Base-by-base conservation (phyloP, 2,113 vertebrate species). In the Misgurnus mizolepis region DNA sequence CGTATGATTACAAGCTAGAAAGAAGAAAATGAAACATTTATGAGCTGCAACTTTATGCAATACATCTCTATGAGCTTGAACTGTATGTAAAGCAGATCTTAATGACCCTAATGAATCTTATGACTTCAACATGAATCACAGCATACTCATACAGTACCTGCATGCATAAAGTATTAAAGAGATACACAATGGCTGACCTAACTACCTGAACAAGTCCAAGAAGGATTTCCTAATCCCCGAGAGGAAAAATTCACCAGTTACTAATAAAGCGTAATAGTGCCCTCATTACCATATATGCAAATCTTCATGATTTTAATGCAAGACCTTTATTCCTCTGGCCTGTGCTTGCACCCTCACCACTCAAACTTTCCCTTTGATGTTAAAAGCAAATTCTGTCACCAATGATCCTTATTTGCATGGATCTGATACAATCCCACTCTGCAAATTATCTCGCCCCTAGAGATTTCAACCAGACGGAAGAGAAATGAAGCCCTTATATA, bases 271-370 rank as follows among this genome's bases (percentile, higher is more conserved):
- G 88, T 87, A 89, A 89, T 88, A 88, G 90, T 76, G 84, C 69
- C 80, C 53, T 70, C 41, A 91, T 92, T 92, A 90, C 88, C 90
- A 91, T 92, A 90, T 89, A 92, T 93, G 91, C 83, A 91, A 92
- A 92, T 91, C 49, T 27, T 82, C 56, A 81, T 86, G 80, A 87
- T 90, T 90, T 85, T 86, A 86, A 88, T 88, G 68, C 76, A 80
- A 80, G 80, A 75, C 85, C 80, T 85, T 82, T 86, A 72, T 85
- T 84, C 83, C 78, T n/a, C 22, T 92, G 89, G 85, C 90, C 90
- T 86, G 89, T 79, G 80, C 58, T 80, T 91, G 90, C 90, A 91
- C 90, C 85, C 88, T 34, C 78, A 69, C 85, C 53, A 76, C 79
- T 79, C 71, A 88, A 90, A 88, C 87, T 89, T 89, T 88, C 5